Evolutionary conservation across 2,797 vertebrate species (phyloP), one percentile per base, ranked within the genome.

Genomic region (Adrianichthys oophorus): DNA sequence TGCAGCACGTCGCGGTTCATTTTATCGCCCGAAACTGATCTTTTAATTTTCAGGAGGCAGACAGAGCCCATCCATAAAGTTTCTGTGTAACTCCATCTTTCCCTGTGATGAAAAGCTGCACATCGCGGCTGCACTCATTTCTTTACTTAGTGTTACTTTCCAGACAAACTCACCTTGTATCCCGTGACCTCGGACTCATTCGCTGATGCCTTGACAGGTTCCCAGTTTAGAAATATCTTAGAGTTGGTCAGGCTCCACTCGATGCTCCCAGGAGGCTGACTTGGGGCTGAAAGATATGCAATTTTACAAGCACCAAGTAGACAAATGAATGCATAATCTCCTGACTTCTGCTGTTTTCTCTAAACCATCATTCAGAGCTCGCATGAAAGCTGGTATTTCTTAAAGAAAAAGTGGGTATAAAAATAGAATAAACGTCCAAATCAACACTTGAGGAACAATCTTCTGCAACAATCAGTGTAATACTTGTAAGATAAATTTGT

Each of bases 151-250:
- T 72, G 57, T 58, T 56, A 48, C 78, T 59, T 56, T 57, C 65
- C 74, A 54, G 49, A 78, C 77, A 78, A 70, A 69, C 91, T 92
- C 85, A 95, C 95, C 91, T 97, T 95, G 84, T 96, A 96, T 73
- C 95, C 95, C 43, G 94, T 73, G 59, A 96, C 93, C 75, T 95
- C 91, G 1, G 95, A 97, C 77, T 96, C 94, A 41, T 96, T 96
- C 80, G 94, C 92, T 93, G 92, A 92, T 3, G 93, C 94, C 86
- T 93, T 95, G 37, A 96, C 92, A 0, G 93, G 93, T 56, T 96
- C 93, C 94, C 94, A 96, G 68, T 95, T 95, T 78, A 96, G 84
- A 86, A 92, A 93, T 69, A 96, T 89, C 85, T 94, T 95, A 19
- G 94, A 96, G 76, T 95, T 92, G 64, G 91, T 93, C 87, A 96